These are phyloP conservation scores for Porphyrio hochstetteri DNA, from an alignment of 2,113 vertebrate genomes.

Conservation along the genomic window DNA sequence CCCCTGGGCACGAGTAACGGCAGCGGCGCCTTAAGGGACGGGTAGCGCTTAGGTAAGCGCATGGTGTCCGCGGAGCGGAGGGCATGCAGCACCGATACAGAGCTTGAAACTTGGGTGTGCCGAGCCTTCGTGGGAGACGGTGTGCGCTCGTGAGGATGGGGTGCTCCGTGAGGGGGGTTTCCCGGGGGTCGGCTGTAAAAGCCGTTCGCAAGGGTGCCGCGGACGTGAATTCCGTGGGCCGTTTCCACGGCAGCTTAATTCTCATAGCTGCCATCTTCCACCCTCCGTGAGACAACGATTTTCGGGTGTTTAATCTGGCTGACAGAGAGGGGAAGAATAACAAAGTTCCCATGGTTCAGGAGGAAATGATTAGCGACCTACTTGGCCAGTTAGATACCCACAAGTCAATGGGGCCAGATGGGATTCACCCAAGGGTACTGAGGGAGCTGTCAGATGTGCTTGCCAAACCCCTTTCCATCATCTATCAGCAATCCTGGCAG, in stretches of 20 bases:
- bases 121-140: not conserved
- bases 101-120: not conserved
- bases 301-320: not conserved
- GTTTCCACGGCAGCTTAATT: fast-evolving
- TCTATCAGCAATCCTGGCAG: no score
- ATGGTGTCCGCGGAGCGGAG: fast-evolving
- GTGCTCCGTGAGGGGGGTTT: not conserved
- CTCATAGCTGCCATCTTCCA: fast-evolving
- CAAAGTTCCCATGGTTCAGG: no score
- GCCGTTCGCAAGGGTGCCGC: fast-evolving
- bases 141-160: no score
- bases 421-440: no score
- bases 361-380: no score
- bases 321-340: no score
- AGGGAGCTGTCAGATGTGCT: no score
- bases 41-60: fast-evolving
- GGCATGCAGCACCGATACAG: fast-evolving
- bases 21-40: no score
- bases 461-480: no score
- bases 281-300: no score
- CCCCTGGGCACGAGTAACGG: not conserved
- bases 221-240: fast-evolving
- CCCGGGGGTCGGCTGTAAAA: fast-evolving
- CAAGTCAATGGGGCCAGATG: no score
- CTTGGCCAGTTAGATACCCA: no score